These are phyloP conservation scores for Neomorphus geoffroyi DNA, from an alignment of 2,797 vertebrate genomes.

Conservation along the genomic window DNA sequence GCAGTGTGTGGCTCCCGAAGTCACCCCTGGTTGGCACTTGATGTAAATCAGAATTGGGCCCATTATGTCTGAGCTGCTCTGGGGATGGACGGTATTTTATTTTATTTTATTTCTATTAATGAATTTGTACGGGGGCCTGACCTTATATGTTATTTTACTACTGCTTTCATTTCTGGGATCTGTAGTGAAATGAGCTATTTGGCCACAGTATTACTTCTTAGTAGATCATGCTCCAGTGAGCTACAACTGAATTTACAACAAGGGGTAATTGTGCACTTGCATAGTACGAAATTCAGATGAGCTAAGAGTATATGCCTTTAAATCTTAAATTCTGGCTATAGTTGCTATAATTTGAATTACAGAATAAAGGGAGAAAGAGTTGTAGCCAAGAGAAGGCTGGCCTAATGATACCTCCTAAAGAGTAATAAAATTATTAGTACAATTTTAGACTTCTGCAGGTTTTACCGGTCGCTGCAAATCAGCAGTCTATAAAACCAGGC, in stretches of 20 bases:
- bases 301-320: neutral
- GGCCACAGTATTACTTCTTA: neutral
- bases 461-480: neutral
- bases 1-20: neutral
- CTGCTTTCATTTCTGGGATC: neutral
- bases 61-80: neutral
- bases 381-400: neutral
- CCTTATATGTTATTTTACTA: neutral
- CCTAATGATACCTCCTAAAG: neutral
- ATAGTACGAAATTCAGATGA: neutral
- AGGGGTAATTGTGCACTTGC: neutral
- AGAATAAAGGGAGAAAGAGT: neutral
- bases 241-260: neutral
- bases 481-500: neutral
- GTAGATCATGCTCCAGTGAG: neutral
- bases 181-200: neutral
- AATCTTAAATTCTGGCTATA: neutral
- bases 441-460: neutral
- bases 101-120: neutral
- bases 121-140: neutral
- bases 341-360: neutral
- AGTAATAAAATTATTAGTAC: neutral
- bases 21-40: neutral
- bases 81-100: neutral
- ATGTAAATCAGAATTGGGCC: neutral